Percentiles rank a stretch among this genome's conserved stretches.
Evolutionary conservation across 2,888 invertebrate genomes (phyloP).

Genomic region (Temnothorax unifasciatus): DNA sequence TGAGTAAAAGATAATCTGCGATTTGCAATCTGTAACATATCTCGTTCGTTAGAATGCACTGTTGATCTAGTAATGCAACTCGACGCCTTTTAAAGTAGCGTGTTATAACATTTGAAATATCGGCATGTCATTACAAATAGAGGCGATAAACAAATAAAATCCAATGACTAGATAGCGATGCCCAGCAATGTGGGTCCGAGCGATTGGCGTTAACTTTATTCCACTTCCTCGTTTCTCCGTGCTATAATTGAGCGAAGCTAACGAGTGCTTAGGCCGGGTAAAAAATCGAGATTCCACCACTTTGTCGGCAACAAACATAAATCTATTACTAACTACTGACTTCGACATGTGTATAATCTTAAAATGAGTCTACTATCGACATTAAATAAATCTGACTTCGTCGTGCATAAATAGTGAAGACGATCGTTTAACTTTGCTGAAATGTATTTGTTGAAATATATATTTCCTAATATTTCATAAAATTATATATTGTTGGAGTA

Average conservation of each 20-base stretch:
- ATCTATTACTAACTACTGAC: slow-evolving; percentile 35
- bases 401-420: slow-evolving; percentile 3
- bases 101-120: slow-evolving; percentile 18
- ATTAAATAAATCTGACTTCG: slow-evolving; percentile 26
- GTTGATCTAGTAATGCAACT: neutral
- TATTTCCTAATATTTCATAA: neutral
- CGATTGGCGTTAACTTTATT: slow-evolving; percentile 49
- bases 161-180: slow-evolving; percentile 25
- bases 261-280: slow-evolving; percentile 32
- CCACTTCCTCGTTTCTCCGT: slow-evolving; percentile 49
- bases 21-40: neutral
- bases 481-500: neutral
- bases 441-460: neutral
- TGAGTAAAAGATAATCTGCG: neutral
- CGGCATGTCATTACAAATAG: neutral
- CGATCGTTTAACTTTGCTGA: neutral
- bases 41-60: neutral
- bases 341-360: slow-evolving; percentile 11
- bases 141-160: slow-evolving; percentile 42
- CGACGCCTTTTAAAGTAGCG: neutral
- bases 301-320: slow-evolving; percentile 47
- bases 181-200: slow-evolving; percentile 44
- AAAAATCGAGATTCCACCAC: slow-evolving; percentile 42
- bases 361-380: neutral
- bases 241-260: slow-evolving; percentile 50